Evolutionary conservation across 2,888 invertebrate genomes (phyloP).

Genomic region (Polydrusus cervinus): DNA sequence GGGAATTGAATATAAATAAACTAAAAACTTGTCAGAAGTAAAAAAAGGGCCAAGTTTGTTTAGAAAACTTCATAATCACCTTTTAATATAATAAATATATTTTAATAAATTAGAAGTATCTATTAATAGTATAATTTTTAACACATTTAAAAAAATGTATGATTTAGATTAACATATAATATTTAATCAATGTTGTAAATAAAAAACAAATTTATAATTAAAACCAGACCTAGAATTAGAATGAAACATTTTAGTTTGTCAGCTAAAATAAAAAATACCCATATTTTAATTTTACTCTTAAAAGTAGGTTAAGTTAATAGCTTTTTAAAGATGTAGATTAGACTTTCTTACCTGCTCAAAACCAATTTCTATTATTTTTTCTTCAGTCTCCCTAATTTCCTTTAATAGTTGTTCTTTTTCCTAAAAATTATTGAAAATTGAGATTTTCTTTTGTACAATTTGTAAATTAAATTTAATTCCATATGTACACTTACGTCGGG

Average conservation of each 20-base stretch:
- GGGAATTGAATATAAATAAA: too few relatives aligned
- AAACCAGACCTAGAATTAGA: neutral
- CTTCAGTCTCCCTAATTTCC: conserved; percentile 66
- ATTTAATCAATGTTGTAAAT: neutral
- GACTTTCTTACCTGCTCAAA: conserved; percentile 66
- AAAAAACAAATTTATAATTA: neutral
- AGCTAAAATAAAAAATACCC: too few relatives aligned
- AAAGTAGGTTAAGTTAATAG: conserved; percentile 41
- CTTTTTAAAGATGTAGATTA: conserved; percentile 1
- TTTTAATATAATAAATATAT: neutral
- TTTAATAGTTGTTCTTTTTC: conserved; percentile 64
- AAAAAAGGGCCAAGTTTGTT: too few relatives aligned
- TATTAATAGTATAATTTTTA: too few relatives aligned
- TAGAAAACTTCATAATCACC: too few relatives aligned
- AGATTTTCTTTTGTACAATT: neutral
- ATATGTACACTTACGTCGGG: conserved; percentile 64
- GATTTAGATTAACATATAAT: too few relatives aligned
- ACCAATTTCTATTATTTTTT: conserved; percentile 67
- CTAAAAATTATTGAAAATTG: conserved; percentile 58
- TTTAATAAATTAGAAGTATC: too few relatives aligned
- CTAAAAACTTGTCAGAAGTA: too few relatives aligned
- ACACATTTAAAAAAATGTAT: too few relatives aligned
- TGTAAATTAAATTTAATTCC: neutral
- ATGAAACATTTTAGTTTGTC: neutral
- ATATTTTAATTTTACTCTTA: too few relatives aligned